Evolutionary conservation across 2,113 vertebrate species (phyloP).

Genomic region (Nothobranchius furzeri): DNA sequence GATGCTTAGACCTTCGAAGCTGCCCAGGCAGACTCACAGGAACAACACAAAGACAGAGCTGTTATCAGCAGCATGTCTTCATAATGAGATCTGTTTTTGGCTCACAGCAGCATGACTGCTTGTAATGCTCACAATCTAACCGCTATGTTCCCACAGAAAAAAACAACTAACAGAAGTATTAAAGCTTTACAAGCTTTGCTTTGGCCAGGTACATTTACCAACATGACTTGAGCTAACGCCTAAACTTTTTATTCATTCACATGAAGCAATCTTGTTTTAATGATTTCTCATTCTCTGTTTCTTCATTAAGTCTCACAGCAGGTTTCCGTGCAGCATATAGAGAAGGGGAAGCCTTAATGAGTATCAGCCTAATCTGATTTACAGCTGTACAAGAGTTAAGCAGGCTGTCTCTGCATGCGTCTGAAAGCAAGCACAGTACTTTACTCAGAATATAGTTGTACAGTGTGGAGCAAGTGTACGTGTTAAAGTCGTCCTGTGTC

Average conservation of each 20-base stretch:
- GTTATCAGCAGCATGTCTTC: slow-evolving; percentile 42
- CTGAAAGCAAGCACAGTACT: slow-evolving; percentile 9
- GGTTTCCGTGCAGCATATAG: slow-evolving; percentile 39
- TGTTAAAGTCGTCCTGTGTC: slow-evolving; percentile 25
- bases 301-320: slow-evolving; percentile 53
- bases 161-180: slow-evolving; percentile 19
- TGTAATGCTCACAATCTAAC: slow-evolving; percentile 50
- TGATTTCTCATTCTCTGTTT: slow-evolving; percentile 20
- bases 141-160: neutral
- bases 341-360: slow-evolving; percentile 45
- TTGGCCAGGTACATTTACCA: slow-evolving; percentile 40
- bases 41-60: slow-evolving; percentile 23
- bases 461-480: slow-evolving; percentile 22
- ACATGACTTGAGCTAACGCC: slow-evolving; percentile 14
- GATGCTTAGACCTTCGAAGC: slow-evolving; percentile 34
- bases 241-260: slow-evolving; percentile 46
- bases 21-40: slow-evolving; percentile 18
- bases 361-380: slow-evolving; percentile 67
- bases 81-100: slow-evolving; percentile 51
- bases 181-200: slow-evolving; percentile 32
- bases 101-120: slow-evolving; percentile 50
- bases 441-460: slow-evolving; percentile 17
- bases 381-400: slow-evolving; percentile 44
- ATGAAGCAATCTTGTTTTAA: slow-evolving; percentile 39
- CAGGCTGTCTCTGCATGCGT: slow-evolving; percentile 11